These are phyloP conservation scores for Andrena dorsata DNA, from an alignment of 2,888 invertebrate species.

Conservation along the genomic window DNA sequence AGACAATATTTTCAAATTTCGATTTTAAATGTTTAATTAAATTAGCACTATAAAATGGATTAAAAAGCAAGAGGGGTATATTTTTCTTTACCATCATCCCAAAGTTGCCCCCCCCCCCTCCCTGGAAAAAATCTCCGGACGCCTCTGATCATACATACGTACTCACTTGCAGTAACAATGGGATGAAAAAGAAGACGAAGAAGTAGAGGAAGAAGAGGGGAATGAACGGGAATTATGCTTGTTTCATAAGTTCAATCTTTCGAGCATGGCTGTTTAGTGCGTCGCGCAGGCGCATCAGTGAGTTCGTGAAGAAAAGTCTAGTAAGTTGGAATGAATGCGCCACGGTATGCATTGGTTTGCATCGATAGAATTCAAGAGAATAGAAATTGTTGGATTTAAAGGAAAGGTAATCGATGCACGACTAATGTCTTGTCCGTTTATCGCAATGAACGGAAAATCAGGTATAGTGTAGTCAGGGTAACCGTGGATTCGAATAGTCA, in stretches of 20 bases:
- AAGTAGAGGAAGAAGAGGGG: no score
- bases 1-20: no score
- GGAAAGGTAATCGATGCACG: background rate
- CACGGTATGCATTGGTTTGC: constrained; percentile 11
- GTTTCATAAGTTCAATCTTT: no score
- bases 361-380: background rate
- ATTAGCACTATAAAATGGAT: no score
- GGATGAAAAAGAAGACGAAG: no score
- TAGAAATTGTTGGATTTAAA: constrained; percentile 13
- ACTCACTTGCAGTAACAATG: background rate
- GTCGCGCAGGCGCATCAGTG: constrained; percentile 35
- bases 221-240: no score
- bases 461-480: constrained; percentile 48
- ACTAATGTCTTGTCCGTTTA: constrained; percentile 29
- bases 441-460: constrained; percentile 39
- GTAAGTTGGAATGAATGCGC: constrained; percentile 29
- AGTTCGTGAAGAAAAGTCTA: constrained; percentile 19
- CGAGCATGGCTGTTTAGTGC: background rate
- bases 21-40: no score
- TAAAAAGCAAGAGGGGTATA: no score
- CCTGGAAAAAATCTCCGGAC: no score
- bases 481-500: constrained; percentile 48
- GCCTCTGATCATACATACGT: background rate
- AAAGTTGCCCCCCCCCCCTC: no score
- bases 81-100: no score